Base-by-base conservation (phyloP, 2,888 invertebrate species). In the Lithophane leautieri region DNA sequence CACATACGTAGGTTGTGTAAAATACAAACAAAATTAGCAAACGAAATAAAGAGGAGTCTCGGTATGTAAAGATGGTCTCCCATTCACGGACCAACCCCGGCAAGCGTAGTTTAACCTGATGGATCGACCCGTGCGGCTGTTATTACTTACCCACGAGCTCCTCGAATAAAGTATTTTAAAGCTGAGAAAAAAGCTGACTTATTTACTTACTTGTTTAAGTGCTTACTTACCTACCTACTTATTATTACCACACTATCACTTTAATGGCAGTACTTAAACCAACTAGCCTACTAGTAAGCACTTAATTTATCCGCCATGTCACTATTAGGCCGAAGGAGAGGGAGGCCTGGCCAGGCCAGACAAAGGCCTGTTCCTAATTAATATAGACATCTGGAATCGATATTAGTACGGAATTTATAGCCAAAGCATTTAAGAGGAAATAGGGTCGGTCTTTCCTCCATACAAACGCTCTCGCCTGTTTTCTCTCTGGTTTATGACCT, bases 401-500 rank as follows among this genome's bases (percentile, higher is more conserved):
- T 75, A 54, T 73, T 62, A 63, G 75, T 70, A 25, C 6, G 40
- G 40, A 60, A 78, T 85, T 83, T 78, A 85, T 76, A 22, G 71
- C 44, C 28, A 11, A 70, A 75, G 70, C 74, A 60, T 69, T 78
- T 82, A 72, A 65, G 22, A n/a, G n/a, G n/a, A n/a, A n/a, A n/a
- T n/a, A n/a, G n/a, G n/a, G n/a, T n/a, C n/a, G n/a, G n/a, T n/a
- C n/a, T n/a, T n/a, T n/a, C n/a, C n/a, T n/a, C n/a, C n/a, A n/a
- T n/a, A n/a, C n/a, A n/a, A n/a, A n/a, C n/a, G n/a, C n/a, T n/a
- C n/a, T n/a, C n/a, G n/a, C n/a, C n/a, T n/a, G n/a, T n/a, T n/a
- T n/a, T n/a, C n/a, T n/a, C n/a, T n/a, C n/a, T n/a, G n/a, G n/a
- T n/a, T n/a, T n/a, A n/a, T n/a, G n/a, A n/a, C n/a, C n/a, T n/a